Percentiles rank a stretch among this genome's conserved stretches.
phyloP scores from a whole-genome alignment of 2,888 invertebrate species.

The Cantharis nigra region DNA sequence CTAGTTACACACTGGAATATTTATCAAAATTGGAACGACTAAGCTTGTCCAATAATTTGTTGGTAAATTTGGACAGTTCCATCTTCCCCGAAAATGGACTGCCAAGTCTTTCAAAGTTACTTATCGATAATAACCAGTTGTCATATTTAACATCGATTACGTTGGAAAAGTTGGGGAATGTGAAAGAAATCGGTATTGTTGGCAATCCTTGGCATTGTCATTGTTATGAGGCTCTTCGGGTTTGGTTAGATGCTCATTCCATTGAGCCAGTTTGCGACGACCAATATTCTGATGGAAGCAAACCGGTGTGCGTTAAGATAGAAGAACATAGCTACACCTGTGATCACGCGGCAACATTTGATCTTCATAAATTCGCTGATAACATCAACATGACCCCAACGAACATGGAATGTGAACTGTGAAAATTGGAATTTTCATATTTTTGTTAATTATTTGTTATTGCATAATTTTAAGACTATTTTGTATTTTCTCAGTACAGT shows the following conservation, averaged over 20 bases:
- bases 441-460: too few species aligned
- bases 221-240: slow-evolving; percentile 14
- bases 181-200: slow-evolving; percentile 8
- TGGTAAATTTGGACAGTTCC: slow-evolving; percentile 1
- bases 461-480: too few species aligned
- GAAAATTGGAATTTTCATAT: too few species aligned
- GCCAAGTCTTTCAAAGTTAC: neutral
- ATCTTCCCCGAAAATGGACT: slow-evolving; percentile 7
- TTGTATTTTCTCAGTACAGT: too few species aligned
- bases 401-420: neutral
- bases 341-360: neutral
- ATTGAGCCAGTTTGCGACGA: slow-evolving; percentile 12
- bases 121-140: slow-evolving; percentile 7
- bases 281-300: slow-evolving; percentile 13
- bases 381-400: neutral
- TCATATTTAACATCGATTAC: slow-evolving; percentile 2
- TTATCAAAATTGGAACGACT: slow-evolving; percentile 9
- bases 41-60: slow-evolving; percentile 4
- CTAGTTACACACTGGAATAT: slow-evolving; percentile 7
- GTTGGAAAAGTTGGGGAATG: neutral
- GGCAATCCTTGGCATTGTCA: slow-evolving; percentile 27
- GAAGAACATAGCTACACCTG: neutral
- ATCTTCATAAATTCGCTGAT: neutral
- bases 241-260: slow-evolving; percentile 4
- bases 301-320: slow-evolving; percentile 15